Percentiles rank a stretch among this genome's conserved stretches.
Conservation (phyloP, 2,113 vertebrate genomes). For the Anguilla rostrata region DNA sequence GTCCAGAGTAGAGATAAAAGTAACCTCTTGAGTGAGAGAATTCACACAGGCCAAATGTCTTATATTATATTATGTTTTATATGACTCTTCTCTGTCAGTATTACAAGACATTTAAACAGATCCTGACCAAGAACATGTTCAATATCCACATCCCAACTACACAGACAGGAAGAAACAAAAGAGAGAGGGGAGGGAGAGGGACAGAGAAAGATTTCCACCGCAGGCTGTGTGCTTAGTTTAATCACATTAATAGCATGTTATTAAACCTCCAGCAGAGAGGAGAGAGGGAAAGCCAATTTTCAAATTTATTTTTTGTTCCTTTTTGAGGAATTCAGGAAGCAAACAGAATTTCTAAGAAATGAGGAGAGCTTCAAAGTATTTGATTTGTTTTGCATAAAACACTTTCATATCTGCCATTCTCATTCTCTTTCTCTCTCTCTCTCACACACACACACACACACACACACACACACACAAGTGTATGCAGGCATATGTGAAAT, state of each 20-base stretch:
- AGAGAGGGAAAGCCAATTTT: not conserved
- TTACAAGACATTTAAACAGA: not conserved
- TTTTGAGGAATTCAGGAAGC: too few relatives aligned
- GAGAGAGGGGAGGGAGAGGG: not conserved
- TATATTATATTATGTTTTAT: not conserved
- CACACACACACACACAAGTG: not conserved
- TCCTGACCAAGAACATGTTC: not conserved
- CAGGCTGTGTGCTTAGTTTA: not conserved
- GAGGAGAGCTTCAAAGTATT: not conserved
- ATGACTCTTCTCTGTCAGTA: not conserved
- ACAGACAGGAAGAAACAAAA: not conserved
- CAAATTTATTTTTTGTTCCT: not conserved
- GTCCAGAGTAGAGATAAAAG: too few relatives aligned
- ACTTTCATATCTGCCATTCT: too few relatives aligned
- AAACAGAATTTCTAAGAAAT: not conserved
- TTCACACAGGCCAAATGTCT: too few relatives aligned
- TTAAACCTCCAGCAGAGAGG: not conserved
- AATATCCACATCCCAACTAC: not conserved
- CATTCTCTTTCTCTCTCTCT: too few relatives aligned
- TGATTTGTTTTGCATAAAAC: not conserved
- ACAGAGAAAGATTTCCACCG: not conserved
- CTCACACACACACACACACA: not conserved
- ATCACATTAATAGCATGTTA: not conserved
- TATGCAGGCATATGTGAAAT: not conserved
- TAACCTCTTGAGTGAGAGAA: too few relatives aligned